These are phyloP conservation scores for Helarctos malayanus DNA, from an alignment of 2,797 vertebrate genomes.

Conservation along the genomic window DNA sequence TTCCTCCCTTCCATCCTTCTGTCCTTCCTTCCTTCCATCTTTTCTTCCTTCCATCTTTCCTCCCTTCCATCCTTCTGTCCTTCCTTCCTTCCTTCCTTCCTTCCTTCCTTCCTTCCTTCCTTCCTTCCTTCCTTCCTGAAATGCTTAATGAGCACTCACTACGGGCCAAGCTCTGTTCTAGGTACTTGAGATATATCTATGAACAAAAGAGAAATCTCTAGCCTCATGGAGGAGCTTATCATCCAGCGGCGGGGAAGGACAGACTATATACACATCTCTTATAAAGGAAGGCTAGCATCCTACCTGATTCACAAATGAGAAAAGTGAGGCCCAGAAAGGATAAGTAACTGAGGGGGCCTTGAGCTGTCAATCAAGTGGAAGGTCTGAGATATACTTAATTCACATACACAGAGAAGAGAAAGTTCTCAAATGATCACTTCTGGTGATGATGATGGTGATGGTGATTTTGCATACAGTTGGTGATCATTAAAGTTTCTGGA, in stretches of 20 bases:
- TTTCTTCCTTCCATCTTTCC: too few relatives aligned
- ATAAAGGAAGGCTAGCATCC: not conserved
- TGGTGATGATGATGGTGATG: not conserved
- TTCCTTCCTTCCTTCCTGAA: not conserved
- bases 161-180: not conserved
- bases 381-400: not conserved
- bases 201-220: not conserved
- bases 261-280: not conserved
- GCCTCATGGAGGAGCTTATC: not conserved
- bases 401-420: accelerated
- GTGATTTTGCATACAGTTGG: not conserved
- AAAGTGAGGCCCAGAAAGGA: not conserved
- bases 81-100: too few relatives aligned
- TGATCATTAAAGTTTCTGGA: not conserved
- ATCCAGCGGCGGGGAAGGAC: not conserved
- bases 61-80: too few relatives aligned
- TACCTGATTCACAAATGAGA: not conserved
- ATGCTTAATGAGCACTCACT: not conserved
- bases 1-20: too few relatives aligned
- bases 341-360: accelerated
- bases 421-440: not conserved
- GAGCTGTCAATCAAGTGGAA: not conserved
- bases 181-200: not conserved
- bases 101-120: not conserved
- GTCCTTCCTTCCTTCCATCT: too few relatives aligned